Conservation (phyloP, 2,113 vertebrate genomes). For the Cariama cristata region DNA sequence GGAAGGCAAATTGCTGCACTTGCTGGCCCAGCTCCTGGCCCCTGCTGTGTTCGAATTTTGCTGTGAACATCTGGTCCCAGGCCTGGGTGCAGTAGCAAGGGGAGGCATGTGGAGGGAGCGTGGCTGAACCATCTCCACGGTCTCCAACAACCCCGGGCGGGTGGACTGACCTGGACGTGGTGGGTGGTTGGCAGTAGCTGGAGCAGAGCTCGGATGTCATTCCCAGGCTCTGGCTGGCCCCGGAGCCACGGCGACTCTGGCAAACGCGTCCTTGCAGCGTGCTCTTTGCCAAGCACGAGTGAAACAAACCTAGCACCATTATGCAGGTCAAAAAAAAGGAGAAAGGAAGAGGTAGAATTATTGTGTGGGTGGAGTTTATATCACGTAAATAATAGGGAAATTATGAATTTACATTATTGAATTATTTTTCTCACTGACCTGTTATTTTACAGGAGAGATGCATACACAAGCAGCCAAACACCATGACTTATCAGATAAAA, state of each 20-base stretch:
- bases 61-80: not conserved
- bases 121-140: not conserved
- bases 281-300: not conserved
- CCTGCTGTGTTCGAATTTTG: not conserved
- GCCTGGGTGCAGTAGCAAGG: not conserved
- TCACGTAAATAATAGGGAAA: not conserved
- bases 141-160: not conserved
- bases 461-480: not conserved
- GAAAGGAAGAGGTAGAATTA: not conserved
- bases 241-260: not conserved
- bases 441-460: not conserved
- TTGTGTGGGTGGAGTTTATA: not conserved
- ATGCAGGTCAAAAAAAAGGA: not conserved
- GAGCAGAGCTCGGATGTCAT: not conserved
- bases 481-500: not conserved
- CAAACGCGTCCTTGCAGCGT: rapidly evolving
- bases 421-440: not conserved
- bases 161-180: not conserved
- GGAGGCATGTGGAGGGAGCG: rapidly evolving
- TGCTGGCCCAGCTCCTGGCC: not conserved
- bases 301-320: not conserved
- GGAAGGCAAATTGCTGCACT: not conserved
- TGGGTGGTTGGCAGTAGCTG: not conserved
- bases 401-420: not conserved
- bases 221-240: not conserved